A percentile compares a stretch with the other conserved stretches of the same genome.
phyloP scores from a whole-genome alignment of 2,797 vertebrate species.

The Gallinago stenura region DNA sequence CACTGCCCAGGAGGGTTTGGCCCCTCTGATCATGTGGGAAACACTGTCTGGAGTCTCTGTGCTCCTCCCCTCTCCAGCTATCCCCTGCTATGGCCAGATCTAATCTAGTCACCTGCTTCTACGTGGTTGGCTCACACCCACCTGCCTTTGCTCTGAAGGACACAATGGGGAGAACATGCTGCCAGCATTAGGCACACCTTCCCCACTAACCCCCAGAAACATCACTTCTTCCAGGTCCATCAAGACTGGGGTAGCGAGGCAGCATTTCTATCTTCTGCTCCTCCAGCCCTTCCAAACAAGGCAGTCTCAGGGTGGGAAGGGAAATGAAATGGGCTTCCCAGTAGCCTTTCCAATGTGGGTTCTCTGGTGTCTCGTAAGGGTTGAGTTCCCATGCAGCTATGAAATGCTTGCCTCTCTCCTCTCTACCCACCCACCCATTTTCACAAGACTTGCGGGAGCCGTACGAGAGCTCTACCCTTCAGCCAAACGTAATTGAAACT shows the following conservation, averaged over 20 bases:
- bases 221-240: not conserved
- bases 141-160: not conserved
- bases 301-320: not conserved
- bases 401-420: not conserved
- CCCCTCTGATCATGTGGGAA: not conserved
- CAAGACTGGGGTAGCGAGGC: accelerated
- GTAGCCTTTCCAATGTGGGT: not conserved
- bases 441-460: conserved; percentile 49
- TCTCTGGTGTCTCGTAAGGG: not conserved
- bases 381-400: not conserved
- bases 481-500: conserved; percentile 41
- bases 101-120: not conserved
- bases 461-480: conserved; percentile 28
- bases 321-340: not conserved
- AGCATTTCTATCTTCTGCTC: not conserved
- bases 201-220: not conserved
- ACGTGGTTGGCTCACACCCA: not conserved
- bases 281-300: not conserved
- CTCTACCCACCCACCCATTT: conserved; percentile 57
- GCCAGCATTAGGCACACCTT: not conserved
- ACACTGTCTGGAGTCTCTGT: not conserved
- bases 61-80: not conserved
- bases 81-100: not conserved
- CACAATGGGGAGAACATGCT: accelerated
- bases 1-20: not conserved